phyloP scores from a whole-genome alignment of 2,888 invertebrate genomes.

The Heliconius ismenius region DNA sequence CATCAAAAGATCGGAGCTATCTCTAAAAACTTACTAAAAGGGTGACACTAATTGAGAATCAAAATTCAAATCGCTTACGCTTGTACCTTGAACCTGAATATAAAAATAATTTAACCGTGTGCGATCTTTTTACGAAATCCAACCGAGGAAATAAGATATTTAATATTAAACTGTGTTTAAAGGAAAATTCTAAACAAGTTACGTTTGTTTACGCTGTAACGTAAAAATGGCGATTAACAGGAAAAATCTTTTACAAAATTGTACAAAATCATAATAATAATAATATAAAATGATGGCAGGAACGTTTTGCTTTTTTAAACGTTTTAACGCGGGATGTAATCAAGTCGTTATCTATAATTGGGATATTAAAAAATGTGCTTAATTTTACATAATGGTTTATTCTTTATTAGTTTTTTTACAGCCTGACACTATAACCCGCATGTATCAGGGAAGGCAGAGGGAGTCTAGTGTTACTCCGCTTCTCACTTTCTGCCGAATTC shows the following conservation, averaged over 20 bases:
- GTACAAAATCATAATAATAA: not conserved
- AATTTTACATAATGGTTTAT: not conserved
- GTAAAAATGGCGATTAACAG: constrained; percentile 2
- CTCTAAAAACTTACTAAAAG: no score
- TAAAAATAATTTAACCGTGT: constrained; percentile 10
- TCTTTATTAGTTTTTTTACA: not conserved
- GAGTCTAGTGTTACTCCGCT: no score
- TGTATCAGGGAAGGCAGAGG: no score
- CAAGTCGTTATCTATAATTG: not conserved
- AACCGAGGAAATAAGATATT: constrained; percentile 16
- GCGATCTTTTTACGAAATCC: constrained; percentile 19
- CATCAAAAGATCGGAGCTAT: no score
- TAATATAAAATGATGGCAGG: constrained; percentile 2
- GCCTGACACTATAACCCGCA: no score
- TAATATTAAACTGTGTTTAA: constrained; percentile 17
- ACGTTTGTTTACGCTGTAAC: constrained; percentile 19
- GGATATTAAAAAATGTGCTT: not conserved
- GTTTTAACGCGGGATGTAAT: not conserved
- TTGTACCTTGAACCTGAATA: not conserved
- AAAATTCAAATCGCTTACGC: not conserved
- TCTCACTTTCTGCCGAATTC: no score
- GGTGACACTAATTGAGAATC: no score
- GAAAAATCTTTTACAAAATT: constrained; percentile 14
- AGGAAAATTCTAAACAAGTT: constrained; percentile 11
- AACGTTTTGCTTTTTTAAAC: not conserved